These are phyloP conservation scores for Thera obeliscata DNA, from an alignment of 2,888 invertebrate genomes.

Conservation along the genomic window DNA sequence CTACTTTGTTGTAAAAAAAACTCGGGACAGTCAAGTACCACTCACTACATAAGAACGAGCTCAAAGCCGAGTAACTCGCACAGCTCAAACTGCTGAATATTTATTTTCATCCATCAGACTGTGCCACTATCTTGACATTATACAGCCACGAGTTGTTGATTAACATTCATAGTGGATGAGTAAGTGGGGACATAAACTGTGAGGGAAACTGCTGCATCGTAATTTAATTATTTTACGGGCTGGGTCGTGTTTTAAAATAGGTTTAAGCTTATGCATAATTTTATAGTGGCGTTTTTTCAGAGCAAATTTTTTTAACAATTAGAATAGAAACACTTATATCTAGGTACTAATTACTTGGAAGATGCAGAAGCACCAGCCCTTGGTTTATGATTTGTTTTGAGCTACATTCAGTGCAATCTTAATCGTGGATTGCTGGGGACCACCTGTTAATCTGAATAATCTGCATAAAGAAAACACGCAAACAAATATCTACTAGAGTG, in stretches of 20 bases:
- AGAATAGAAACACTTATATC: no score
- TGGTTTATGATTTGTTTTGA: no score
- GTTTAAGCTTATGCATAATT: background rate
- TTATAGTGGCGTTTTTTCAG: no score
- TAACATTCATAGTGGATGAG: conserved; percentile 36
- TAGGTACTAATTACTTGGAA: no score
- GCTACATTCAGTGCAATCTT: no score
- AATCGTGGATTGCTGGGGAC: no score
- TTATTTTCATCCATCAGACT: conserved; percentile 44
- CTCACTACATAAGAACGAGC: background rate
- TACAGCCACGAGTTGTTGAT: conserved; percentile 28
- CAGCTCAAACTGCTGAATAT: conserved; percentile 40
- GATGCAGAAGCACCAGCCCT: no score
- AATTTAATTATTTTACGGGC: conserved; percentile 6
- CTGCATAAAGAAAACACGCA: no score
- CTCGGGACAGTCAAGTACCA: background rate
- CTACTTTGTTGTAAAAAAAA: no score
- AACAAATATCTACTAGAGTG: no score
- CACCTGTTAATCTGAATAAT: no score
- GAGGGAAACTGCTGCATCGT: background rate
- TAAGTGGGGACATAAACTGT: conserved; percentile 10
- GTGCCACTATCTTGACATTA: conserved; percentile 39
- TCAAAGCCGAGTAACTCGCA: conserved; percentile 19
- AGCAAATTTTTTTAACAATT: no score
- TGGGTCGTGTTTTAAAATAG: background rate